phyloP scores from a whole-genome alignment of 2,113 vertebrate genomes.

The Megaleporinus macrocephalus region DNA sequence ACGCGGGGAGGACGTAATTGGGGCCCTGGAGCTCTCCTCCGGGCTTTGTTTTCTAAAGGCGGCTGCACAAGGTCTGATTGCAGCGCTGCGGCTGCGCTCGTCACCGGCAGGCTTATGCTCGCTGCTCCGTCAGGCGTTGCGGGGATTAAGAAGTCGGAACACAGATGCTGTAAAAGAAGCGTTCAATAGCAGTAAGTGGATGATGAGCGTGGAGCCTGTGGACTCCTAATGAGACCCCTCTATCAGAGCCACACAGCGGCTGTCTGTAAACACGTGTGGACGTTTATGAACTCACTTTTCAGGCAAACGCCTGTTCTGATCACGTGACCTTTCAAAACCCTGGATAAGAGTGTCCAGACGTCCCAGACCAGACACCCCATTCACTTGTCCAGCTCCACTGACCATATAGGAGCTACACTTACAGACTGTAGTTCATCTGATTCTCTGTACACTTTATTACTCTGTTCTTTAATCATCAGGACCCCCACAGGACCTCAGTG shows the following conservation, averaged over 20 bases:
- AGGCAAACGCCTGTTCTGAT: too few species aligned
- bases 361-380: too few species aligned
- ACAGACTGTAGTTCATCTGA: too few species aligned
- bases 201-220: slow-evolving; percentile 64
- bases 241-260: slow-evolving; percentile 72
- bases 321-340: too few species aligned
- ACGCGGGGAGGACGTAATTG: slow-evolving; percentile 61
- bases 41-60: slow-evolving; percentile 56
- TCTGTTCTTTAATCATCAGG: too few species aligned
- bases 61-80: not conserved
- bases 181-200: slow-evolving; percentile 58
- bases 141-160: slow-evolving; percentile 76
- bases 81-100: slow-evolving; percentile 12
- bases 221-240: slow-evolving; percentile 76
- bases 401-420: too few species aligned
- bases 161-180: slow-evolving; percentile 62
- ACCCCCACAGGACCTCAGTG: too few species aligned
- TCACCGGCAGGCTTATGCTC: slow-evolving; percentile 60
- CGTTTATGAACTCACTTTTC: too few species aligned
- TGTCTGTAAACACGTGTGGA: too few species aligned
- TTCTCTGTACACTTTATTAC: too few species aligned
- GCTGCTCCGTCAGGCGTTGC: slow-evolving; percentile 66
- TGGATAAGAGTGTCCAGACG: too few species aligned
- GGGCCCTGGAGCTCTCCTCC: slow-evolving; percentile 54
- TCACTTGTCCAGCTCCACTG: too few species aligned